These are phyloP conservation scores for Scaptomyza caliginosa DNA, from an alignment of 2,888 invertebrate species.

Conservation along the genomic window DNA sequence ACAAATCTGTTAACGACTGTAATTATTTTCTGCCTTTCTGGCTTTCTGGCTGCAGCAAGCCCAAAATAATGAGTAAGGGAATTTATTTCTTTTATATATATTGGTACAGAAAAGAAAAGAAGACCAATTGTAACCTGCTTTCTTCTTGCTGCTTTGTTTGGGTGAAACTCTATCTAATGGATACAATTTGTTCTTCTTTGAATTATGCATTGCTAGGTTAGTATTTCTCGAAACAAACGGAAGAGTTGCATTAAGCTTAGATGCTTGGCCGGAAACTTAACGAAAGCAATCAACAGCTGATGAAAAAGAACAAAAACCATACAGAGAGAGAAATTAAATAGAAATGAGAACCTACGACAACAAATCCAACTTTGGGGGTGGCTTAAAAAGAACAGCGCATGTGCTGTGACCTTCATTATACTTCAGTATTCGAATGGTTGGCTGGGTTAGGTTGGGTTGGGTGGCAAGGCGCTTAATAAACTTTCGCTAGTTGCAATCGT, in stretches of 20 bases:
- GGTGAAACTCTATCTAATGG: constrained; percentile 62
- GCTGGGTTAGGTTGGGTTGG: not conserved
- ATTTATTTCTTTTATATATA: constrained; percentile 32
- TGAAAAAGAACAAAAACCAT: not conserved
- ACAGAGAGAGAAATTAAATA: not conserved
- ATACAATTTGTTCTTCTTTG: constrained; percentile 49
- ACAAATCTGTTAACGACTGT: constrained; percentile 41
- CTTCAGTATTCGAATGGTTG: not conserved
- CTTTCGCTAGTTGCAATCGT: constrained; percentile 19
- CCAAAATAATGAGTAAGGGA: constrained; percentile 66
- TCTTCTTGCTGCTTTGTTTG: constrained; percentile 33
- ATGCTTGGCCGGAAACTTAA: constrained; percentile 36
- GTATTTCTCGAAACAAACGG: no score
- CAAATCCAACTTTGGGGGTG: constrained; percentile 39
- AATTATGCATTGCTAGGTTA: not conserved
- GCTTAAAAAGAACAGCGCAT: constrained; percentile 61
- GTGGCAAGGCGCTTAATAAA: not conserved
- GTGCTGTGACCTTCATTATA: constrained; percentile 80
- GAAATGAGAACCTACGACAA: constrained; percentile 69
- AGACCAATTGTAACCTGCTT: constrained; percentile 54
- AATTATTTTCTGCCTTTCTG: constrained; percentile 33
- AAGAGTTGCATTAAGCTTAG: constrained; percentile 36
- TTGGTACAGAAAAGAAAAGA: constrained; percentile 25
- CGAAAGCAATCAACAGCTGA: constrained; percentile 50
- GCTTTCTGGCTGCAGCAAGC: constrained; percentile 26